Conservation (phyloP, 2,113 vertebrate species). For the Barbus barbus region DNA sequence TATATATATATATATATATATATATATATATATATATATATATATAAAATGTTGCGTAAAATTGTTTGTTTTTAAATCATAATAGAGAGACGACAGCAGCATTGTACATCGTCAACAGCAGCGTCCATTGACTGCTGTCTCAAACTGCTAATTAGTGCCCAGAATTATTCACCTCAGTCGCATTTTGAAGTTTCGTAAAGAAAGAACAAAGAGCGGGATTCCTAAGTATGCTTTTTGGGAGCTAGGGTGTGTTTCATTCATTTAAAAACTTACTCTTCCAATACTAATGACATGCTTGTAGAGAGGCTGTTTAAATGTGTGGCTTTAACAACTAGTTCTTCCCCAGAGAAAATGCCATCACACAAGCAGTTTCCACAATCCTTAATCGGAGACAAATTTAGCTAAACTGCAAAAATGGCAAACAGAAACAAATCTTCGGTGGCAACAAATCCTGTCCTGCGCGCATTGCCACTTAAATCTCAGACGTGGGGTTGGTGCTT, state of each 20-base stretch:
- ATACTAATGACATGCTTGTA: conserved; percentile 19
- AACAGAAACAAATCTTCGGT: conserved; percentile 43
- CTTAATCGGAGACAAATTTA: neutral
- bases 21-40: too few species aligned
- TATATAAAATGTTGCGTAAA: neutral
- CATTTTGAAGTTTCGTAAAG: neutral
- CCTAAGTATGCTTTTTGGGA: neutral
- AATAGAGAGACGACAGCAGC: neutral
- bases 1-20: too few species aligned
- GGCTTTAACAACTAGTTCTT: neutral
- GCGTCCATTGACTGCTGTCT: neutral
- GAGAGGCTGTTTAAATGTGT: neutral
- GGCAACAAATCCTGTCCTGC: conserved; percentile 33
- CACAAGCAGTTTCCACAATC: conserved; percentile 1
- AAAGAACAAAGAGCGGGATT: neutral
- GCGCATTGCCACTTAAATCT: conserved; percentile 43
- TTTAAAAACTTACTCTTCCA: conserved; percentile 10
- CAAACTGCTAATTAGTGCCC: neutral
- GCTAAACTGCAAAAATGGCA: conserved; percentile 34
- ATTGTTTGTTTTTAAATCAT: neutral
- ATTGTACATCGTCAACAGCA: too few species aligned
- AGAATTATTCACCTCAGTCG: neutral
- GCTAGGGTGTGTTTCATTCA: neutral
- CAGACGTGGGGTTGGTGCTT: conserved; percentile 47
- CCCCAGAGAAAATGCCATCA: neutral